Evolutionary conservation across 2,797 vertebrate genomes (phyloP).

Genomic region (Onychomys torridus): DNA sequence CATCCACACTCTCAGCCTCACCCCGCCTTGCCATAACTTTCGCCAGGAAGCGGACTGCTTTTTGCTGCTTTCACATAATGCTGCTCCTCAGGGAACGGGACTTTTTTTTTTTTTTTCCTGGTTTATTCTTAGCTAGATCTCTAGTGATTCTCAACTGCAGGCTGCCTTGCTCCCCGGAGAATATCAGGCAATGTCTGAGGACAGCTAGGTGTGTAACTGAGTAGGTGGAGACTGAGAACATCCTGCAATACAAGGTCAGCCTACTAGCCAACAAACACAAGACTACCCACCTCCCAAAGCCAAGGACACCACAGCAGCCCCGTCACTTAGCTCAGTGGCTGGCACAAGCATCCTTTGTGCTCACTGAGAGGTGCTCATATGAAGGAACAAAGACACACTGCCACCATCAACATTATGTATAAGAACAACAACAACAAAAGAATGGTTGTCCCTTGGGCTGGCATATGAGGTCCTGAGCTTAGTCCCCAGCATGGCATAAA

Average conservation of each 20-base stretch:
- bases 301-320: accelerated
- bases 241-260: background rate
- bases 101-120: background rate
- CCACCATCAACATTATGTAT: background rate
- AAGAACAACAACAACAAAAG: background rate
- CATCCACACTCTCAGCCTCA: background rate
- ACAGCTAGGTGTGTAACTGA: background rate
- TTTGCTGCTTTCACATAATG: background rate
- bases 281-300: background rate
- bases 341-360: background rate
- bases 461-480: background rate
- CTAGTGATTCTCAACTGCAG: background rate
- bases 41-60: accelerated
- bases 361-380: background rate
- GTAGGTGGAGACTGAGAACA: background rate
- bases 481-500: background rate
- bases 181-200: background rate
- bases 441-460: background rate
- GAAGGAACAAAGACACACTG: background rate
- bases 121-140: background rate
- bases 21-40: background rate
- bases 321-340: background rate
- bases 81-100: constrained; percentile 27
- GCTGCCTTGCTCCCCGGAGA: background rate
- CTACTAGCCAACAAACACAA: background rate